Conservation (phyloP, 2,113 vertebrate species). For the Myanophis thanlyinensis region DNA sequence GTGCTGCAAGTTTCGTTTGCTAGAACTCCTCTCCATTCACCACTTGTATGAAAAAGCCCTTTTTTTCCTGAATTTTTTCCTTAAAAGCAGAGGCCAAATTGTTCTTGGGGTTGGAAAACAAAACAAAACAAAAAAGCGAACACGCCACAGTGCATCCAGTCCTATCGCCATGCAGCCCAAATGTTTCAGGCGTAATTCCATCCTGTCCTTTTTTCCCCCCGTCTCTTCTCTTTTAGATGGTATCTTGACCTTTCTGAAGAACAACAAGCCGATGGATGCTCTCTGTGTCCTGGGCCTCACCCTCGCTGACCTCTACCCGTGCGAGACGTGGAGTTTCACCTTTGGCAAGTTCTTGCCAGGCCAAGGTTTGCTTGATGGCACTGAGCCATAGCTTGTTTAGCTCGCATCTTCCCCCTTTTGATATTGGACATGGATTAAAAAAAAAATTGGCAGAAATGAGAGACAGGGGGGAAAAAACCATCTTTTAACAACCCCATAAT, state of each 20-base stretch:
- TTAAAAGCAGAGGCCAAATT: not conserved
- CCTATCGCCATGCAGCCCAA: not conserved
- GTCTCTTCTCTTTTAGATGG: conserved; percentile 58
- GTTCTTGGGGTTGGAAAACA: not conserved
- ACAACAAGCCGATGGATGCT: conserved; percentile 72
- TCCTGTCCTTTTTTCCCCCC: not conserved
- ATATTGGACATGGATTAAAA: not conserved
- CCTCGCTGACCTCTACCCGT: conserved; percentile 70
- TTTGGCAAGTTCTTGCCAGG: conserved; percentile 72
- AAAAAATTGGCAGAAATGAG: not conserved
- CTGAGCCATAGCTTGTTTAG: too few relatives aligned
- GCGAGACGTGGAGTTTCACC: conserved; percentile 74
- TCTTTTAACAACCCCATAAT: too few relatives aligned
- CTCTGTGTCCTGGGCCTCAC: conserved; percentile 76
- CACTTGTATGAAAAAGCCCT: not conserved
- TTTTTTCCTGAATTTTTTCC: too few relatives aligned
- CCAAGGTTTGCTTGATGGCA: conserved; percentile 60
- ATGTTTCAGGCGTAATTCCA: not conserved
- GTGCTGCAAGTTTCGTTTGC: not conserved
- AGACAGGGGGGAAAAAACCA: not conserved
- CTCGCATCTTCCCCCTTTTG: not conserved
- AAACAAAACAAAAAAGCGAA: not conserved
- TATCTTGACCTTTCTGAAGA: conserved; percentile 74
- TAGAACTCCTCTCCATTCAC: not conserved
- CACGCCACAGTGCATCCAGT: not conserved